phyloP scores from a whole-genome alignment of 2,113 vertebrate genomes.

The Cinclus mexicanus region DNA sequence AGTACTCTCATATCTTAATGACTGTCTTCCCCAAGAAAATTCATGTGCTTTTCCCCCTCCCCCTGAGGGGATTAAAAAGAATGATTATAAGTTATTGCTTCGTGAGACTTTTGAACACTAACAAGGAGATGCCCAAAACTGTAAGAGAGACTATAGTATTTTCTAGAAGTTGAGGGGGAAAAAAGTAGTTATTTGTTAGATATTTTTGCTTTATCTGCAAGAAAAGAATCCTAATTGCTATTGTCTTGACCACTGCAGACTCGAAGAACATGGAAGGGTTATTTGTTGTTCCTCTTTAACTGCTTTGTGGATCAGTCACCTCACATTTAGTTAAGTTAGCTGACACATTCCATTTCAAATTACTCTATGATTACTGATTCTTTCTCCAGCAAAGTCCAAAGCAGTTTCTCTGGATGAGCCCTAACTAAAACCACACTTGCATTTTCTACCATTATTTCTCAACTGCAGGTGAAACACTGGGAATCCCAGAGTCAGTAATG shows the following conservation, averaged over 20 bases:
- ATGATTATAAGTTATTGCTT: not conserved
- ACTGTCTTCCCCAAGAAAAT: not conserved
- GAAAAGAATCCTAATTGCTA: not conserved
- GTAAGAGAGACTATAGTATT: not conserved
- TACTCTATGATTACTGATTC: not conserved
- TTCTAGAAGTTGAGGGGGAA: not conserved
- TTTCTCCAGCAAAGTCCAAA: not conserved
- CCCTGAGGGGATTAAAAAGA: not conserved
- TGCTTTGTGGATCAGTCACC: not conserved
- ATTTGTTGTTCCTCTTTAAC: not conserved
- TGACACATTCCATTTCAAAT: conserved; percentile 20
- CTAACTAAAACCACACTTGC: not conserved
- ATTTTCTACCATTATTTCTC: not conserved
- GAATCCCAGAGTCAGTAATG: conserved; percentile 95
- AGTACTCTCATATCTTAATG: not conserved
- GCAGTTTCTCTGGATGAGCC: not conserved
- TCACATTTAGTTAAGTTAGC: conserved; percentile 36
- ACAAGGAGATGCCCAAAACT: not conserved
- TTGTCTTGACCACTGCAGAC: not conserved
- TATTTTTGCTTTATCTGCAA: not conserved
- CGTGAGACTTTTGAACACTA: conserved; percentile 57
- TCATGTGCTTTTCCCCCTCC: not conserved
- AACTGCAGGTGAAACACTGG: conserved; percentile 87
- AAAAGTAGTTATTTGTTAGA: not conserved
- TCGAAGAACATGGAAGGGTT: not conserved